phyloP scores from a whole-genome alignment of 1,140 invertebrate species.

The Octopus bimaculoides region DNA sequence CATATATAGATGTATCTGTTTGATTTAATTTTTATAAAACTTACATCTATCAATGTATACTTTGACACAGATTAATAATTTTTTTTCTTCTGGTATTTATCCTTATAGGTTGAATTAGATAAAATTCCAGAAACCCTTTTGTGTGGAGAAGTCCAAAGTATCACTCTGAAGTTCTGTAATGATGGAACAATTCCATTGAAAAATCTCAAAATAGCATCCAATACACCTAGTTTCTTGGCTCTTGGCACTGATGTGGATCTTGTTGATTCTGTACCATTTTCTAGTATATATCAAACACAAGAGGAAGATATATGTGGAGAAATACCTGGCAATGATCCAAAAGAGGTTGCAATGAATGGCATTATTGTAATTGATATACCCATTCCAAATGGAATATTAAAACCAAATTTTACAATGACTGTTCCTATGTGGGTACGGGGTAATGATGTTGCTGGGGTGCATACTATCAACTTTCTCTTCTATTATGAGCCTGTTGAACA shows the following conservation, averaged over 20 bases:
- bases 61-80: neutral
- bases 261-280: conserved; percentile 28
- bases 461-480: conserved; percentile 69
- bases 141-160: conserved; percentile 70
- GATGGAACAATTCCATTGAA: conserved; percentile 67
- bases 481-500: conserved; percentile 68
- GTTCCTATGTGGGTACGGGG: conserved; percentile 70
- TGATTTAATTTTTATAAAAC: conserved; percentile 16
- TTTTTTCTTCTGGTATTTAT: conserved; percentile 22
- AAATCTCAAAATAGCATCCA: conserved; percentile 68
- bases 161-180: conserved; percentile 71
- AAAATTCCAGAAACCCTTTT: conserved; percentile 69
- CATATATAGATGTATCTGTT: conserved; percentile 8
- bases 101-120: conserved; percentile 67
- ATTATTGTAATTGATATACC: conserved; percentile 42
- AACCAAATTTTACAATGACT: conserved; percentile 62
- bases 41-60: neutral
- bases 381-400: conserved; percentile 50
- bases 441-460: conserved; percentile 65
- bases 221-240: conserved; percentile 69
- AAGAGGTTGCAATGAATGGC: conserved; percentile 22
- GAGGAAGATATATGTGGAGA: neutral
- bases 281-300: conserved; percentile 40
- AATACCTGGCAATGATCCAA: conserved; percentile 6
- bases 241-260: conserved; percentile 54